Percentiles rank a stretch among this genome's conserved stretches.
phyloP scores from a whole-genome alignment of 1,140 invertebrate genomes.

The Lordiphosa stackelbergi region DNA sequence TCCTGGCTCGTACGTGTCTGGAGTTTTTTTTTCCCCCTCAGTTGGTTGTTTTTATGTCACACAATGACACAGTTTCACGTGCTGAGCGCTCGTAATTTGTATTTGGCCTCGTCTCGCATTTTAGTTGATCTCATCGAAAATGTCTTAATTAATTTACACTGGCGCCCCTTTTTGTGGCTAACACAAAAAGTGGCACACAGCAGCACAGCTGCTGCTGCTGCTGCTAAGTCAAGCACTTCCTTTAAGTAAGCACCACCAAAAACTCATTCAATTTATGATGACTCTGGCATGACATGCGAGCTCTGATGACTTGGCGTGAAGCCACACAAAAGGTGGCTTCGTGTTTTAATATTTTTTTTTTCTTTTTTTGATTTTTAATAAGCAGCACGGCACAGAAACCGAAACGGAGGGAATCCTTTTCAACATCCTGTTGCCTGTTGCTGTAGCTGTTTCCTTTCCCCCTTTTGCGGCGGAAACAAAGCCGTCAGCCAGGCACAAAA shows the following conservation, averaged over 20 bases:
- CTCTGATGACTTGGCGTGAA: constrained; percentile 48
- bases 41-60: constrained; percentile 46
- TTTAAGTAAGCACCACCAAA: constrained; percentile 27
- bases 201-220: constrained; percentile 18
- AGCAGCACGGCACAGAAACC: constrained; percentile 17
- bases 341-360: constrained; percentile 20
- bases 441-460: constrained; percentile 37
- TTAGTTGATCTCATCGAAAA: constrained; percentile 68
- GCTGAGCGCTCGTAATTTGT: constrained; percentile 51
- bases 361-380: constrained; percentile 30
- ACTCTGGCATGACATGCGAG: constrained; percentile 50
- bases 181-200: constrained; percentile 33
- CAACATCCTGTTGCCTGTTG: constrained; percentile 45
- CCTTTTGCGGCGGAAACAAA: constrained; percentile 23
- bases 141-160: constrained; percentile 69
- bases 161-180: constrained; percentile 22
- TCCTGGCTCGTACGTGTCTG: constrained; percentile 70
- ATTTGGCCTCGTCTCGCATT: constrained; percentile 54
- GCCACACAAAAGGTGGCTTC: constrained; percentile 42
- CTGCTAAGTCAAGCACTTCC: constrained; percentile 5
- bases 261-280: constrained; percentile 64
- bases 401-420: constrained; percentile 65
- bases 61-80: constrained; percentile 70
- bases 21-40: constrained; percentile 31
- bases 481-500: constrained; percentile 44